Percentiles rank a stretch among this genome's conserved stretches.
phyloP scores from a whole-genome alignment of 2,888 invertebrate species.

The Amblyteles armatorius region DNA sequence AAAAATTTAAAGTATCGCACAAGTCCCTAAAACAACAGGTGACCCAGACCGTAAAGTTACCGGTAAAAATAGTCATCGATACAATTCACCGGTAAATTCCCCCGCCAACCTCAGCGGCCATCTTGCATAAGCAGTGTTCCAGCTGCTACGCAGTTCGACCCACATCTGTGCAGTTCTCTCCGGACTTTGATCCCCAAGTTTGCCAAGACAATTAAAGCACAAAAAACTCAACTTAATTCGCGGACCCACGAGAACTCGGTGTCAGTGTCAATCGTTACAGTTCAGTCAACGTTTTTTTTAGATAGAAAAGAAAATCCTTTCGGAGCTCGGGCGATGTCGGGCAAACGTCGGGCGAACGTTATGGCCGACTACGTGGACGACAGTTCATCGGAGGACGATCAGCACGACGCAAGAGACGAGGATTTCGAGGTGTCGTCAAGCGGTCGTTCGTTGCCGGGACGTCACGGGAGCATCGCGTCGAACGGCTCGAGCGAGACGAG shows the following conservation, averaged over 20 bases:
- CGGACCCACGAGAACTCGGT: neutral
- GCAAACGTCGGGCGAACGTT: constrained; percentile 61
- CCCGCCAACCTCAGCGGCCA: neutral
- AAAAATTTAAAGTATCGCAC: no score
- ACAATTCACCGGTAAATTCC: no score
- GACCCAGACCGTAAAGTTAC: no score
- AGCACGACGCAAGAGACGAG: constrained; percentile 40
- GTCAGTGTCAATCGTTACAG: neutral
- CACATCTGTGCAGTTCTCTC: neutral
- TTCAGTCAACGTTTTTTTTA: neutral
- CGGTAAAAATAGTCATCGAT: no score
- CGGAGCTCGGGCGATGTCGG: constrained; percentile 42
- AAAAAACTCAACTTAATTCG: constrained; percentile 3
- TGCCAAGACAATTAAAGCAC: neutral
- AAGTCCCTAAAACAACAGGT: no score
- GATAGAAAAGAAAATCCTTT: neutral
- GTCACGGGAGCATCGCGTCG: constrained; percentile 25
- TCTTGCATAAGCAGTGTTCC: neutral
- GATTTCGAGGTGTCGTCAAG: constrained; percentile 47
- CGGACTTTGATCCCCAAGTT: constrained; percentile 1
- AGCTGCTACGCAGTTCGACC: constrained; percentile 10
- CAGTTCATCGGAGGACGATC: constrained; percentile 54
- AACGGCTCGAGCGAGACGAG: constrained; percentile 59
- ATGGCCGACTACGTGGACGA: constrained; percentile 24
- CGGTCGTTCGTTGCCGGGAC: constrained; percentile 17